Conservation (phyloP, 2,113 vertebrate genomes). For the Spea multiplicata region DNA sequence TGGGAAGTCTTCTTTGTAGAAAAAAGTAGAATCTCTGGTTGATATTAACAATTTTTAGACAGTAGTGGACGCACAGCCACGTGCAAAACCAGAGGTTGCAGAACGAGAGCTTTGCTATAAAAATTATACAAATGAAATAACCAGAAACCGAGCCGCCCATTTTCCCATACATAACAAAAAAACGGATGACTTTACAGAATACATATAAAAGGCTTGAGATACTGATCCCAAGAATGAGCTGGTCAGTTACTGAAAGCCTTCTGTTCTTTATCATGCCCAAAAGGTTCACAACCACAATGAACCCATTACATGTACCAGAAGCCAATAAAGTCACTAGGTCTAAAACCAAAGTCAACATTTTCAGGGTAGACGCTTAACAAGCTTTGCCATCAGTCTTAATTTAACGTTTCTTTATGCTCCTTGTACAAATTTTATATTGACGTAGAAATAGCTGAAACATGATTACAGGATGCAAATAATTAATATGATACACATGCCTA, state of each 20-base stretch:
- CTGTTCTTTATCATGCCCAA: conserved; percentile 4
- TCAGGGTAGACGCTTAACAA: no score
- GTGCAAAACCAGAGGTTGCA: conserved; percentile 9
- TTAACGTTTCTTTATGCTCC: no score
- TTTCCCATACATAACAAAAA: neutral
- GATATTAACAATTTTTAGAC: conserved; percentile 10
- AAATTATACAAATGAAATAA: neutral
- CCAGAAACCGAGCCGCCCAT: neutral
- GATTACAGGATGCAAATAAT: no score
- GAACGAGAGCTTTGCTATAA: neutral
- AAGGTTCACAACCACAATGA: neutral
- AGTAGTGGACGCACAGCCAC: conserved; percentile 19
- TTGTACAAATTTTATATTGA: no score
- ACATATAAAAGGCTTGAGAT: neutral
- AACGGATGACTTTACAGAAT: neutral
- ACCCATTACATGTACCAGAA: neutral
- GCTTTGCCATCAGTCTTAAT: no score
- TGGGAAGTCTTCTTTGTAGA: neutral
- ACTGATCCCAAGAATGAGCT: conserved; percentile 9
- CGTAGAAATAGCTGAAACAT: no score
- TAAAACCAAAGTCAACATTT: no score
- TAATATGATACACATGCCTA: no score
- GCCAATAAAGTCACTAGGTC: no score
- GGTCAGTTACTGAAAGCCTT: neutral
- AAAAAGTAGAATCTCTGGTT: neutral